Evolutionary conservation across 1,140 invertebrate species (phyloP).

Genomic region (Myzus persicae): DNA sequence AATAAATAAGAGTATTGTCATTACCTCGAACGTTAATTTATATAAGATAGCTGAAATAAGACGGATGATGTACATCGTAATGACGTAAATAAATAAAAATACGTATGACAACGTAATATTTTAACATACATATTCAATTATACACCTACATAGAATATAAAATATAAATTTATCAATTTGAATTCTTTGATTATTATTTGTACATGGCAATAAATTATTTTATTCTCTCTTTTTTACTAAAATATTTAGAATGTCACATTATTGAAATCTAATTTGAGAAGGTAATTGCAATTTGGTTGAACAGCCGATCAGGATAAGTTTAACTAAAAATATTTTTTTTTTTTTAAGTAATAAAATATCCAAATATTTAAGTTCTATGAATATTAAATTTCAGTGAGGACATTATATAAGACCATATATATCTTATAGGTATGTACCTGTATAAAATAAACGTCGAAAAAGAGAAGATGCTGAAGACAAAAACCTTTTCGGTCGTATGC

Average conservation of each 20-base stretch:
- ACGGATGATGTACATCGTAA: too few species aligned
- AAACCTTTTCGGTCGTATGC: not conserved
- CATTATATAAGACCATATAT: not conserved
- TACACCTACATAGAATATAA: too few species aligned
- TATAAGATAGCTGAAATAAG: too few species aligned
- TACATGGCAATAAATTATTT: not conserved
- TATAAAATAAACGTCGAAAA: not conserved
- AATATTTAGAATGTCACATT: not conserved
- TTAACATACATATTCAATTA: too few species aligned
- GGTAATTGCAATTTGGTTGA: not conserved
- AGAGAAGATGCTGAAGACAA: not conserved
- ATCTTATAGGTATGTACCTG: not conserved
- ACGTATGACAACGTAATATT: too few species aligned
- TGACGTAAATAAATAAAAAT: too few species aligned
- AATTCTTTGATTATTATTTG: not conserved
- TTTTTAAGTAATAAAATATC: not conserved
- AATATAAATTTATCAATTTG: not conserved
- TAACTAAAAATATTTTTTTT: too few species aligned
- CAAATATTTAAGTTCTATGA: not conserved
- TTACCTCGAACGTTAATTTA: too few species aligned
- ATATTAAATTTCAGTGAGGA: not conserved
- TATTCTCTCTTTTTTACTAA: not conserved
- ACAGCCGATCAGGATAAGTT: not conserved
- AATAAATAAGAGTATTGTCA: too few species aligned
- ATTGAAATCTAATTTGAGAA: not conserved